phyloP scores from a whole-genome alignment of 2,888 invertebrate genomes.

The Bembecia ichneumoniformis region DNA sequence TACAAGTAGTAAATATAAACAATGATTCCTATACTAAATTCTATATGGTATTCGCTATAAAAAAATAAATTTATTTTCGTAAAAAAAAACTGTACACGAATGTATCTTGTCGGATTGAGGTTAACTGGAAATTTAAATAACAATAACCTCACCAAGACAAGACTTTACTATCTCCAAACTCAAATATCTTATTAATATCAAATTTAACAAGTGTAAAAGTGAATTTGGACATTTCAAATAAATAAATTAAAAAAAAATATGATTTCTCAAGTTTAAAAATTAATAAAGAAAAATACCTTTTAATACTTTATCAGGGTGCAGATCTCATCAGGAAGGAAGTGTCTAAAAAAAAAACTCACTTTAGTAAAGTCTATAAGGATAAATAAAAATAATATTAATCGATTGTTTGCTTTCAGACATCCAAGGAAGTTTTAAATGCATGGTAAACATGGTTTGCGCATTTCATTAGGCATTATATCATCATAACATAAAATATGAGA shows the following conservation, averaged over 20 bases:
- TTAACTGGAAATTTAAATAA: constrained; percentile 40
- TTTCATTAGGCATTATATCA: constrained; percentile 66
- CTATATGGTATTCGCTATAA: no score
- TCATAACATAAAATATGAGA: constrained; percentile 26
- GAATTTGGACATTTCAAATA: constrained; percentile 21
- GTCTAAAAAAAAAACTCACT: no score
- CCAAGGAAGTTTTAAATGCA: constrained; percentile 71
- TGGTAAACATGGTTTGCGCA: constrained; percentile 70
- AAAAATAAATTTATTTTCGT: no score
- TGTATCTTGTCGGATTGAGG: constrained; percentile 69
- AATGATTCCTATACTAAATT: no score
- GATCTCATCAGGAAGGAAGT: no score
- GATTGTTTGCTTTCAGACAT: constrained; percentile 47
- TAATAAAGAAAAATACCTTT: no score
- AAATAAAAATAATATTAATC: no score
- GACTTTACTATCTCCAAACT: constrained; percentile 47
- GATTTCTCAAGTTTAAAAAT: no score
- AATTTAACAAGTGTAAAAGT: constrained; percentile 29
- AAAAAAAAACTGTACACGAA: neutral
- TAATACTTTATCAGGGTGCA: no score
- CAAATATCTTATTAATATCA: constrained; percentile 31
- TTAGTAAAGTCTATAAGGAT: no score
- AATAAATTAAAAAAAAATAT: no score
- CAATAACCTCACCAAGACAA: constrained; percentile 68
- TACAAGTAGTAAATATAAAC: no score